phyloP scores from a whole-genome alignment of 2,888 invertebrate species.

The Crematogaster levior region DNA sequence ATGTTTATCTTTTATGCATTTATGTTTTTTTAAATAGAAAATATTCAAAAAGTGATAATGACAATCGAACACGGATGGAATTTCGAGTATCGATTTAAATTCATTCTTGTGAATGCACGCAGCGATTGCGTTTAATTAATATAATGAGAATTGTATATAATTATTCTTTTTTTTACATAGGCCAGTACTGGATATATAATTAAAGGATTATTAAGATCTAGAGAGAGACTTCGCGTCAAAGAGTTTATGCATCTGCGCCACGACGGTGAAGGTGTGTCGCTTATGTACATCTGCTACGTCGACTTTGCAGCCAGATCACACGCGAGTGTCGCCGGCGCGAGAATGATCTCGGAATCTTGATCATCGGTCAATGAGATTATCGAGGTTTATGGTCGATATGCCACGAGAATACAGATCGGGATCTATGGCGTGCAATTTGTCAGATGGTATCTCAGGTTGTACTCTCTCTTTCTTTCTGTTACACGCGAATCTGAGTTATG shows the following conservation, averaged over 20 bases:
- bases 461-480: neutral
- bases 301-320: constrained; percentile 68
- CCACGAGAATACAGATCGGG: constrained; percentile 54
- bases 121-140: neutral
- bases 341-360: constrained; percentile 74
- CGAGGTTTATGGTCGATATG: constrained; percentile 72
- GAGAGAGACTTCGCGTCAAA: neutral
- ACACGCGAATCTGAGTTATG: neutral
- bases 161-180: neutral
- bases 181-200: neutral
- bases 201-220: neutral
- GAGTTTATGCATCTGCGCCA: neutral
- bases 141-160: neutral
- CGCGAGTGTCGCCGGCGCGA: constrained; percentile 48
- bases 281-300: constrained; percentile 17
- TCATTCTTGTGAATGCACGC: neutral
- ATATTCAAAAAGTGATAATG: neutral
- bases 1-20: neutral
- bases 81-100: neutral
- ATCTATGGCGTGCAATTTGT: constrained; percentile 21
- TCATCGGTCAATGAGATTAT: constrained; percentile 65
- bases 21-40: neutral
- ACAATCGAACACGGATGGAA: neutral
- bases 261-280: constrained; percentile 23
- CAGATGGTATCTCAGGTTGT: neutral